Conservation (phyloP, 2,113 vertebrate species). For the Mirounga angustirostris region DNA sequence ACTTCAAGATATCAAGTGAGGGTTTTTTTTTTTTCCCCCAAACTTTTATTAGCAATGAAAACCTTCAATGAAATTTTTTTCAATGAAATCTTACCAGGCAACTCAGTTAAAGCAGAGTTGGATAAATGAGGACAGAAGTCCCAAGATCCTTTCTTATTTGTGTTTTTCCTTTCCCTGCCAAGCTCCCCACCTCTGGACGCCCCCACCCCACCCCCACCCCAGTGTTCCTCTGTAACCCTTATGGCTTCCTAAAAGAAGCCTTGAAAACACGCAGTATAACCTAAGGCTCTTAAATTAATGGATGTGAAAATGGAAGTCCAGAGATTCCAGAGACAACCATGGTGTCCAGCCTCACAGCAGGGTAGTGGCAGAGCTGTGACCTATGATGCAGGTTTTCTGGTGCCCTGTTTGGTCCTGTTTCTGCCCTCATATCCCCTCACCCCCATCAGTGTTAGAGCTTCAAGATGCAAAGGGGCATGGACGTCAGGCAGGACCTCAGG, state of each 20-base stretch:
- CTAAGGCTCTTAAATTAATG: background rate
- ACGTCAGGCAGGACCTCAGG: background rate
- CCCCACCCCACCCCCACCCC: no score
- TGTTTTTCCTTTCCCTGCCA: background rate
- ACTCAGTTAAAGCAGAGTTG: background rate
- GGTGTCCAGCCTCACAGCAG: background rate
- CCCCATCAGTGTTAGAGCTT: background rate
- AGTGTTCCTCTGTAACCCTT: background rate
- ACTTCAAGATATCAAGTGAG: background rate
- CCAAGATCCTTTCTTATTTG: background rate
- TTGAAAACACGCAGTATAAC: background rate
- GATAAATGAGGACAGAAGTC: background rate
- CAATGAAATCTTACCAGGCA: background rate
- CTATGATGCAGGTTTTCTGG: background rate
- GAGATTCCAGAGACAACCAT: background rate
- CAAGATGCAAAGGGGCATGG: background rate
- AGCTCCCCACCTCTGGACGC: background rate
- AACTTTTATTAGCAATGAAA: constrained; percentile 53
- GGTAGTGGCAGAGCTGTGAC: background rate
- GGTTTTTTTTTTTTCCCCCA: background rate
- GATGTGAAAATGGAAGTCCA: background rate
- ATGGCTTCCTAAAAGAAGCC: background rate
- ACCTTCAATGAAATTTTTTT: constrained; percentile 18
- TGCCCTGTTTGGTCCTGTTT: background rate
- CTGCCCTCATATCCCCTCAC: background rate